These are phyloP conservation scores for Leucopsar rothschildi DNA, from an alignment of 2,113 vertebrate species.

Conservation along the genomic window DNA sequence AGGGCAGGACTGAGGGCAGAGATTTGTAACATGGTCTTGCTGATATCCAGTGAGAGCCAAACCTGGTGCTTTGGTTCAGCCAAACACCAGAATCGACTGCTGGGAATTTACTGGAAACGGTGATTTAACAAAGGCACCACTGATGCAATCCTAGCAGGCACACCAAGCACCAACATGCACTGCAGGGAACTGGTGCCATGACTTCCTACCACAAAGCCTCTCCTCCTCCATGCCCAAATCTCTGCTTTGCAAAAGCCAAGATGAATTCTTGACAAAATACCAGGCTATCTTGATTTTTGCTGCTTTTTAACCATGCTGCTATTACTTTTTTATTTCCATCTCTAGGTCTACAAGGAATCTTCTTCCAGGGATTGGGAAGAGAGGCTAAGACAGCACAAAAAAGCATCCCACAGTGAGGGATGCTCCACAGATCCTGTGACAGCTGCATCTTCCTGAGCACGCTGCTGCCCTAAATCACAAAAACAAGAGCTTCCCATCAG, in stretches of 20 bases:
- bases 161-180: background rate
- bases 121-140: background rate
- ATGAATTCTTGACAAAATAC: fast-evolving
- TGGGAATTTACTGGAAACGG: background rate
- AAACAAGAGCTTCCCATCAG: background rate
- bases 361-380: background rate
- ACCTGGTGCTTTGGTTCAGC: background rate
- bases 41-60: background rate
- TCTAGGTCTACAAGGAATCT: background rate
- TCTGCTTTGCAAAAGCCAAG: background rate
- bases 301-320: background rate
- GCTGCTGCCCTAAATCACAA: background rate
- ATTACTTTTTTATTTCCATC: background rate
- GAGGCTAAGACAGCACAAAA: background rate
- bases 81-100: background rate
- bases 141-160: background rate
- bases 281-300: background rate
- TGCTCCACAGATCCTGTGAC: background rate
- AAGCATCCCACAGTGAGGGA: background rate
- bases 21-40: background rate
- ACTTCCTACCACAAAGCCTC: background rate
- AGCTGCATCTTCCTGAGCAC: fast-evolving
- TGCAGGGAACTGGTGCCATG: background rate
- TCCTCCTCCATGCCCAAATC: background rate
- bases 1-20: fast-evolving